Evolutionary conservation across 2,113 vertebrate species (phyloP).

Genomic region (Muscicapa adusta): DNA sequence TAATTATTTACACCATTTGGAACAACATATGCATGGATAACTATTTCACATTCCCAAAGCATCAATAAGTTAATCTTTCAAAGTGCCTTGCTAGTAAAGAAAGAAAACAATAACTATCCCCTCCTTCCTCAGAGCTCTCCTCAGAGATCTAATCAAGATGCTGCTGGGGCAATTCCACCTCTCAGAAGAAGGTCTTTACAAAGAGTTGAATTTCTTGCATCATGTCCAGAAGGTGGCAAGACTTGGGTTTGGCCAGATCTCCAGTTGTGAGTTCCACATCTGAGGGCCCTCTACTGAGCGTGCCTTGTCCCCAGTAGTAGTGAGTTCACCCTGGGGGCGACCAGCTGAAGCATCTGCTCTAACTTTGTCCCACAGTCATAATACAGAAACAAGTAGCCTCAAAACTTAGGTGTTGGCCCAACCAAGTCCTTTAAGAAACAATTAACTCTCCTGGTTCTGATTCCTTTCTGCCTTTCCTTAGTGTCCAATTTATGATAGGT

Average conservation of each 20-base stretch:
- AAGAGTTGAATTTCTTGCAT: constrained; percentile 68
- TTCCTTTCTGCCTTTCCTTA: not conserved
- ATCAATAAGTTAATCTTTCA: constrained; percentile 27
- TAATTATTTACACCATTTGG: not conserved
- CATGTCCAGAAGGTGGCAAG: constrained; percentile 66
- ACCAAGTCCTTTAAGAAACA: not conserved
- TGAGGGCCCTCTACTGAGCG: constrained; percentile 66
- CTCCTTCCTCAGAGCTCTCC: constrained; percentile 65
- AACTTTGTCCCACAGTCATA: not conserved
- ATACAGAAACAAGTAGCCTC: not conserved
- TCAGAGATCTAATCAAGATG: constrained; percentile 67
- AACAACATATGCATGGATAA: constrained; percentile 19
- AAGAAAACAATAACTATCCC: constrained; percentile 64
- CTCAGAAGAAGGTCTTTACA: constrained; percentile 67
- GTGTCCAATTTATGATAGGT: not conserved
- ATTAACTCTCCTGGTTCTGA: not conserved
- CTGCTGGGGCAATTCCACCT: constrained; percentile 63
- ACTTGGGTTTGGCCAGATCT: constrained; percentile 56
- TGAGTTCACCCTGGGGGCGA: constrained; percentile 33
- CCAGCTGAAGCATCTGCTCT: constrained; percentile 16
- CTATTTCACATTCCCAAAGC: constrained; percentile 42
- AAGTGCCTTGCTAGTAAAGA: constrained; percentile 47
- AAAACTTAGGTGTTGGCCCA: not conserved
- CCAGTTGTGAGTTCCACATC: constrained; percentile 59
- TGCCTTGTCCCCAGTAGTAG: constrained; percentile 65